Conservation (phyloP, 2,797 vertebrate genomes). For the Odontamblyopus lacepedii region DNA sequence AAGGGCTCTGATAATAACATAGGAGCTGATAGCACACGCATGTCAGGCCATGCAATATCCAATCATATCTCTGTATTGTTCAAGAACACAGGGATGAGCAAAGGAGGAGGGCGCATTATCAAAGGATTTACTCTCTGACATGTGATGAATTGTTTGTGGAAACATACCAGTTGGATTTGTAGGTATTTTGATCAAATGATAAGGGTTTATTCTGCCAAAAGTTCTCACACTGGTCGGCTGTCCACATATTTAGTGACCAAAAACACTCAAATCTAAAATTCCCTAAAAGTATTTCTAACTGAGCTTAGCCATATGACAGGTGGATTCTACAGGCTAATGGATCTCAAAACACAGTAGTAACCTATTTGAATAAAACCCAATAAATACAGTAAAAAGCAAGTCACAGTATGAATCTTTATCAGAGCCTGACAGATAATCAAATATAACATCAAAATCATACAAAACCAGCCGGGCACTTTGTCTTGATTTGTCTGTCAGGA, state of each 20-base stretch:
- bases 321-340: no score
- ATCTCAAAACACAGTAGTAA: no score
- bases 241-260: no score
- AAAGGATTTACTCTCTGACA: neutral
- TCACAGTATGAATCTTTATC: neutral
- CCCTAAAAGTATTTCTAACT: no score
- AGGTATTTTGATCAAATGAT: neutral
- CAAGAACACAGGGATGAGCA: conserved; percentile 6
- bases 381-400: neutral
- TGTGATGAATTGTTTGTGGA: neutral
- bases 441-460: neutral
- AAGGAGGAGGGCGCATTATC: neutral
- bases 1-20: conserved; percentile 3
- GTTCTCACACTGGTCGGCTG: neutral
- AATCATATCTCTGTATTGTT: conserved; percentile 19
- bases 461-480: neutral
- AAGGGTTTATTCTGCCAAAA: neutral
- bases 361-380: neutral
- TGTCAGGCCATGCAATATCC: conserved; percentile 12
- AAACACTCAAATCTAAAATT: no score
- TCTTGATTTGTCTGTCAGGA: neutral
- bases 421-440: neutral
- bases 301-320: neutral
- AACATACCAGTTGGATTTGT: neutral
- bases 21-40: neutral